Conservation (phyloP, 2,888 invertebrate genomes). For the Idaea dimidiata region DNA sequence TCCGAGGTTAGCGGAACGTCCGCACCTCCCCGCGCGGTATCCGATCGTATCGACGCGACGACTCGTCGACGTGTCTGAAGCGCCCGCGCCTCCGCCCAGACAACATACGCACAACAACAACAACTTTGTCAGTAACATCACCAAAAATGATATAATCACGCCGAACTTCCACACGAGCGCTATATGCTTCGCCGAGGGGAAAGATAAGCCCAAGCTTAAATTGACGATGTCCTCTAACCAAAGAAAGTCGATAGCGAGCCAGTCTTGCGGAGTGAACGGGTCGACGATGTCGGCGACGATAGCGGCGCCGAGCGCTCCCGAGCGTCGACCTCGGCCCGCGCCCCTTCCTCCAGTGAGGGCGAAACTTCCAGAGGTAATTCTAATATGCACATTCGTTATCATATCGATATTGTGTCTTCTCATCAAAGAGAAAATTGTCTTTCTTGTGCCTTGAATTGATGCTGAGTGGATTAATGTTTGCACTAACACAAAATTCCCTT, state of each 20-base stretch:
- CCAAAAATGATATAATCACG: slow-evolving; percentile 54
- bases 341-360: slow-evolving; percentile 35
- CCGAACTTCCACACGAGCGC: slow-evolving; percentile 69
- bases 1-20: slow-evolving; percentile 74
- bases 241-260: slow-evolving; percentile 39
- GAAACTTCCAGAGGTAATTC: slow-evolving; percentile 68
- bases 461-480: slow-evolving; percentile 48
- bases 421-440: slow-evolving; percentile 48
- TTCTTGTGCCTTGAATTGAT: slow-evolving; percentile 47
- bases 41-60: slow-evolving; percentile 71
- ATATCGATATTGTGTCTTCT: slow-evolving; percentile 60
- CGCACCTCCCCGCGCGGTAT: slow-evolving; percentile 65
- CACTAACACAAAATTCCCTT: slow-evolving; percentile 62
- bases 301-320: slow-evolving; percentile 34
- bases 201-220: slow-evolving; percentile 65
- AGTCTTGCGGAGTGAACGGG: slow-evolving; percentile 40
- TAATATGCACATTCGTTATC: slow-evolving; percentile 67
- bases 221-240: slow-evolving; percentile 64
- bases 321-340: slow-evolving; percentile 27
- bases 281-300: slow-evolving; percentile 34
- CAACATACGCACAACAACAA: slow-evolving; percentile 32
- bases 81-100: slow-evolving; percentile 68
- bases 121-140: slow-evolving; percentile 70
- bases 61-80: slow-evolving; percentile 69
- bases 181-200: slow-evolving; percentile 67